Evolutionary conservation across 2,113 vertebrate species (phyloP), one percentile per base, ranked within the genome.

Genomic region (Peromyscus polionotus): DNA sequence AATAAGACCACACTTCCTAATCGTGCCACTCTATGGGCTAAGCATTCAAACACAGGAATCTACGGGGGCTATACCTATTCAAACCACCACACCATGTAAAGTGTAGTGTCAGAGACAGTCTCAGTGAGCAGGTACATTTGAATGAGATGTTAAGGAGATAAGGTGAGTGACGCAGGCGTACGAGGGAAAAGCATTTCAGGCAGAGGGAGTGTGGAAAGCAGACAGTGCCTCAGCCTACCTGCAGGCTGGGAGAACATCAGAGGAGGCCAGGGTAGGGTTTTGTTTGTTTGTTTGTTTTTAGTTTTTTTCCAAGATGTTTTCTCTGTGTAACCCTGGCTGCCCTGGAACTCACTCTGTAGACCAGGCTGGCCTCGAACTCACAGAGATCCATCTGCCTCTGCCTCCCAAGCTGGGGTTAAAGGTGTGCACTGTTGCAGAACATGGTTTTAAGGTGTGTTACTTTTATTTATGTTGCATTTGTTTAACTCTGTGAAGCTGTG

Each of bases 91-190:
- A 72, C 19, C 70, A 73, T 8, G 26, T 39, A n/a, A 72, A 94
- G 89, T 63, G 84, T 2, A 73, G 39, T 14, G 28, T 88, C 61
- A 90, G 70, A 31, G 45, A 91, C 11, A n/a, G 10, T 67, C 72
- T 93, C 81, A 63, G 17, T 57, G 83, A 92, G 31, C 94, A 33
- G 54, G 67, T 63, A 59, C 16, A 48, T 84, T 19, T 76, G 90
- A 97, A 79, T 45, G 65, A 84, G 22, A 73, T 72, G 26, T 88
- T 88, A 89, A 95, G 59, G 39, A 80, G 3, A 63, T 65, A 63
- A 54, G 36, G 72, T 73, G 42, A 93, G 59, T 14, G 33, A 76
- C 8, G 48, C 19, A 20, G 13, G 51, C 42, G 42, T 28, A 13
- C 90, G 48, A 28, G 51, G 93, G 67, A 73, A 93, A 63, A 63